These are phyloP conservation scores for Thunnus albacares DNA, from an alignment of 2,797 vertebrate genomes.

Conservation along the genomic window DNA sequence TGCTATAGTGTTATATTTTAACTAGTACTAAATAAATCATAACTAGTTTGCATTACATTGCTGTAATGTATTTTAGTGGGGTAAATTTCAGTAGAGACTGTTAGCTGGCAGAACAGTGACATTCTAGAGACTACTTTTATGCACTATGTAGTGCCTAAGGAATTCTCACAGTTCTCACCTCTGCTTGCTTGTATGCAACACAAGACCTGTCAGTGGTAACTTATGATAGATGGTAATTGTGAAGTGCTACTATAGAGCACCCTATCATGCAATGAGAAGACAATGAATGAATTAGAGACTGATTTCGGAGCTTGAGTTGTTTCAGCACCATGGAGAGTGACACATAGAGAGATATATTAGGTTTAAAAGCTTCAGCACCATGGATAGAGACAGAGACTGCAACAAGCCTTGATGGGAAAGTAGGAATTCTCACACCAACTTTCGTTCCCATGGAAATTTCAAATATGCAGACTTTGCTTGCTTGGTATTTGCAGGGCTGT, in stretches of 20 bases:
- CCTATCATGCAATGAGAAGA: constrained; percentile 29
- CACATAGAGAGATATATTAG: constrained; percentile 13
- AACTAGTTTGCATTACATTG: not conserved
- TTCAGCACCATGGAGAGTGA: constrained; percentile 61
- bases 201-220: constrained; percentile 20
- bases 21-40: not conserved
- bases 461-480: constrained; percentile 12
- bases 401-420: constrained; percentile 31
- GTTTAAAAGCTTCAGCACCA: constrained; percentile 38
- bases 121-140: not conserved
- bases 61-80: not conserved
- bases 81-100: not conserved
- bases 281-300: constrained; percentile 30
- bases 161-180: constrained; percentile 2
- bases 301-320: constrained; percentile 33
- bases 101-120: not conserved
- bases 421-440: constrained; percentile 29
- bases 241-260: constrained; percentile 9
- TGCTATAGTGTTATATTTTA: no score
- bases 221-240: constrained; percentile 34
- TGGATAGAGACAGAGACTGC: constrained; percentile 26
- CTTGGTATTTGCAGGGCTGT: constrained; percentile 22
- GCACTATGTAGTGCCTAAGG: no score
- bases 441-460: constrained; percentile 19
- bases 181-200: constrained; percentile 3